Evolutionary conservation across 2,888 invertebrate species (phyloP).

Genomic region (Schizotus pectinicornis): DNA sequence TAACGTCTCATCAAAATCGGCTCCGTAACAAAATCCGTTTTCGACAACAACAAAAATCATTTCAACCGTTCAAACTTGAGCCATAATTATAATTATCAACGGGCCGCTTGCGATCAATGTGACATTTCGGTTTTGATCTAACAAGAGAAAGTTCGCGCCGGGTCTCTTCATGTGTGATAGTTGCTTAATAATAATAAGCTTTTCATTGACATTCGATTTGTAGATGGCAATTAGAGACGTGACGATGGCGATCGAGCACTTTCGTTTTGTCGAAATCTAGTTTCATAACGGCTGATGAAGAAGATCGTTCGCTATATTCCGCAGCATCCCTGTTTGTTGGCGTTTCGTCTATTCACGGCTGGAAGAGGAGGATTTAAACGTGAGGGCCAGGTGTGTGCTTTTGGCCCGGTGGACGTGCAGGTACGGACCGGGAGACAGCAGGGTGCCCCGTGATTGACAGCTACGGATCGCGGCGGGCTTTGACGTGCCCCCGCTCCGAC

Average conservation of each 20-base stretch:
- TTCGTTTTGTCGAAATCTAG: neutral
- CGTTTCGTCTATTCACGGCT: too few species aligned
- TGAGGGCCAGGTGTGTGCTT: conserved; percentile 33
- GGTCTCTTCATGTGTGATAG: neutral
- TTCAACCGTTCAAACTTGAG: too few species aligned
- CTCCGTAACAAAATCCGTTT: too few species aligned
- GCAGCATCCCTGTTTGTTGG: too few species aligned
- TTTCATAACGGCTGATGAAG: too few species aligned
- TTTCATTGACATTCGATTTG: neutral
- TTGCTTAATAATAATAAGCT: neutral
- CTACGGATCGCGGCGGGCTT: conserved; percentile 51
- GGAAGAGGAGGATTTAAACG: conserved; percentile 12
- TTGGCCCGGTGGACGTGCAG: conserved; percentile 38
- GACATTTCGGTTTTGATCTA: too few species aligned
- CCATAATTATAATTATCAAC: too few species aligned
- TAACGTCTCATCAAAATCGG: conserved; percentile 4
- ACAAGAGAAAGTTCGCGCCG: too few species aligned
- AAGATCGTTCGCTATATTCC: too few species aligned
- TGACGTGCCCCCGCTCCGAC: conserved; percentile 43
- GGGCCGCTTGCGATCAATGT: too few species aligned
- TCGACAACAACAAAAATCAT: too few species aligned
- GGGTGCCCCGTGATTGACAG: conserved; percentile 55
- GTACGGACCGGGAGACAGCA: conserved; percentile 52
- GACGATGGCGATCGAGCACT: too few species aligned
- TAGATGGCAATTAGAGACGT: neutral